phyloP scores from a whole-genome alignment of 2,113 vertebrate species.

The Petromus typicus region DNA sequence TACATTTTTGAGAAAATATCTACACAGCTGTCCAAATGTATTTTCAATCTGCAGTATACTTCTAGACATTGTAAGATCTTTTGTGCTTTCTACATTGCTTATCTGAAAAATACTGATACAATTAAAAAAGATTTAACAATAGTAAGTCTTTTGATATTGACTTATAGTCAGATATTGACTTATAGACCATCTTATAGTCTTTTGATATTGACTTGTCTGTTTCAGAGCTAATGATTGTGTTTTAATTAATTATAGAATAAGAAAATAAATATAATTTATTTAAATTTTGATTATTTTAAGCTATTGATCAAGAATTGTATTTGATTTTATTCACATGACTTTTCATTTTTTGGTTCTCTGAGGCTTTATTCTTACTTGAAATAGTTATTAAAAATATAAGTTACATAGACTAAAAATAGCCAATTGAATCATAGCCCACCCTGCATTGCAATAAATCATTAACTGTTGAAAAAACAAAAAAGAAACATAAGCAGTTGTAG shows the following conservation, averaged over 20 bases:
- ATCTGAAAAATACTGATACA: neutral
- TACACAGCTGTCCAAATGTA: neutral
- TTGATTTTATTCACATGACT: neutral
- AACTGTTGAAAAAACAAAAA: neutral
- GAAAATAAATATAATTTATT: neutral
- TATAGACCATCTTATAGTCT: neutral
- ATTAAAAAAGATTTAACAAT: too few species aligned
- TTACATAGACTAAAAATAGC: slow-evolving; percentile 3
- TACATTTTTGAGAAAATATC: neutral
- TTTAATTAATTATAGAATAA: slow-evolving; percentile 37
- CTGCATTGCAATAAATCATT: neutral
- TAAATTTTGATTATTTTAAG: neutral
- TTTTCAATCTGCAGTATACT: neutral
- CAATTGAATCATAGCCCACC: neutral
- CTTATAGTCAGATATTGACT: too few species aligned
- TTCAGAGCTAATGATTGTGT: neutral
- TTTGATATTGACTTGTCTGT: neutral
- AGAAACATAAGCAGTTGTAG: neutral
- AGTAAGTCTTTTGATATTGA: too few species aligned
- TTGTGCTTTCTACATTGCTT: neutral
- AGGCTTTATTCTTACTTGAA: neutral
- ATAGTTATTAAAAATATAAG: neutral
- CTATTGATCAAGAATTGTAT: slow-evolving; percentile 29
- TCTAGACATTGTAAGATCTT: neutral
- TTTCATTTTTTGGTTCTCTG: slow-evolving; percentile 13